phyloP scores from a whole-genome alignment of 92 coral and sea anemone genomes.

The Heliopora coerulea region DNA sequence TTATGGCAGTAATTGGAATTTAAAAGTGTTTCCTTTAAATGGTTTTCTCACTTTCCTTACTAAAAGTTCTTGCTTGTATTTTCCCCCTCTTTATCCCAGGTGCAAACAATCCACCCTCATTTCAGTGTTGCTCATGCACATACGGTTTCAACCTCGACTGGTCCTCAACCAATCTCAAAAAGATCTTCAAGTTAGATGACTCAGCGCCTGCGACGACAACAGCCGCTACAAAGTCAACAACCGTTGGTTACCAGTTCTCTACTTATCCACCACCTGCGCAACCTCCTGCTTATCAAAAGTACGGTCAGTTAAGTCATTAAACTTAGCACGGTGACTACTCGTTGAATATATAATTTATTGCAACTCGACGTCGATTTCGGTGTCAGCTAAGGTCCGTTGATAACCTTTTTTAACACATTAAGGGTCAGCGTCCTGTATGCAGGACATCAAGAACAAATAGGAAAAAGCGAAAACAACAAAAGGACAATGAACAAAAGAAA shows the following conservation, averaged over 20 bases:
- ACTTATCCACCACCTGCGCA: slow-evolving; percentile 22
- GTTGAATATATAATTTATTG: no score
- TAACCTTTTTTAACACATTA: no score
- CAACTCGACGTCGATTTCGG: no score
- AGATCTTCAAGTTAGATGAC: slow-evolving; percentile 68
- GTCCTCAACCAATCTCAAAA: slow-evolving; percentile 86
- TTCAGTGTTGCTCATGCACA: slow-evolving; percentile 85
- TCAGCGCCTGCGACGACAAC: slow-evolving; percentile 12
- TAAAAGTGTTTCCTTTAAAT: neutral
- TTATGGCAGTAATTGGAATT: no score
- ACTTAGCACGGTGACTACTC: no score
- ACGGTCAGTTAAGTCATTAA: no score
- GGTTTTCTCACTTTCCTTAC: neutral
- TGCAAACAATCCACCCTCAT: slow-evolving; percentile 89
- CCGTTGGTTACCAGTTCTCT: neutral
- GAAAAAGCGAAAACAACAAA: no score
- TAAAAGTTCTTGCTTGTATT: neutral
- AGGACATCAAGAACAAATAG: no score
- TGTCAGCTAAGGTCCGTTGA: no score
- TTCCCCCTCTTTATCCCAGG: slow-evolving; percentile 63
- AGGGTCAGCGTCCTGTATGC: no score
- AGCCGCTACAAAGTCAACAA: slow-evolving; percentile 1
- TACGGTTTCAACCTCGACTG: slow-evolving; percentile 98
- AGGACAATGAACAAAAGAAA: no score
- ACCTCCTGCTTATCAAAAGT: slow-evolving; percentile 13